Percentiles rank a stretch among this genome's conserved stretches.
These are phyloP conservation scores for Marmota monax DNA, from an alignment of 2,113 vertebrate genomes.

Conservation along the genomic window DNA sequence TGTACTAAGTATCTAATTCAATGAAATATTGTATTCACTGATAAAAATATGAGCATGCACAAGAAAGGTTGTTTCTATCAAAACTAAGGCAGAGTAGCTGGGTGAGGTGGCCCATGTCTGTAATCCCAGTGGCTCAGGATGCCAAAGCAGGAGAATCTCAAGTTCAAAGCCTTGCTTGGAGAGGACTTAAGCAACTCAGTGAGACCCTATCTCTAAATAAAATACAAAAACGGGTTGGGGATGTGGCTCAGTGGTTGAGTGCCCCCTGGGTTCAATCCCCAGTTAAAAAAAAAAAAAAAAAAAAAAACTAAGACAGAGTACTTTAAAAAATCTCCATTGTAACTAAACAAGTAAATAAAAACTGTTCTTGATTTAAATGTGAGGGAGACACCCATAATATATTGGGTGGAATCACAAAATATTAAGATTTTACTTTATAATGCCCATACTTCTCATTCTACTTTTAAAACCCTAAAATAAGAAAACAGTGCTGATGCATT, in stretches of 20 bases:
- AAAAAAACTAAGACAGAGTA: background rate
- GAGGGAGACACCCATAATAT: background rate
- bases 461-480: constrained; percentile 6
- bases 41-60: background rate
- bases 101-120: too few relatives aligned
- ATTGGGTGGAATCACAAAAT: background rate
- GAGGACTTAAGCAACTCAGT: too few relatives aligned
- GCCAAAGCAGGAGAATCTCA: too few relatives aligned
- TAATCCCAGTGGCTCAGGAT: too few relatives aligned
- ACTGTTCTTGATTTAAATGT: background rate
- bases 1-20: constrained; percentile 2
- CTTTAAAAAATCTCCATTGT: constrained; percentile 26
- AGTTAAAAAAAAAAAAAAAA: too few relatives aligned
- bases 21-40: constrained; percentile 1
- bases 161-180: too few relatives aligned
- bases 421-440: constrained; percentile 4
- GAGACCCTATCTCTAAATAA: too few relatives aligned
- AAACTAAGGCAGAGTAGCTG: too few relatives aligned
- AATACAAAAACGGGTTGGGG: too few relatives aligned
- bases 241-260: too few relatives aligned
- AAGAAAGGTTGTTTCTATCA: background rate
- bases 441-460: background rate
- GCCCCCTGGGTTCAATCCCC: too few relatives aligned
- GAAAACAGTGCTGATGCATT: background rate
- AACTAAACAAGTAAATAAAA: constrained; percentile 37